These are phyloP conservation scores for Meliscaeva auricollis DNA, from an alignment of 2,888 invertebrate species.

Conservation along the genomic window DNA sequence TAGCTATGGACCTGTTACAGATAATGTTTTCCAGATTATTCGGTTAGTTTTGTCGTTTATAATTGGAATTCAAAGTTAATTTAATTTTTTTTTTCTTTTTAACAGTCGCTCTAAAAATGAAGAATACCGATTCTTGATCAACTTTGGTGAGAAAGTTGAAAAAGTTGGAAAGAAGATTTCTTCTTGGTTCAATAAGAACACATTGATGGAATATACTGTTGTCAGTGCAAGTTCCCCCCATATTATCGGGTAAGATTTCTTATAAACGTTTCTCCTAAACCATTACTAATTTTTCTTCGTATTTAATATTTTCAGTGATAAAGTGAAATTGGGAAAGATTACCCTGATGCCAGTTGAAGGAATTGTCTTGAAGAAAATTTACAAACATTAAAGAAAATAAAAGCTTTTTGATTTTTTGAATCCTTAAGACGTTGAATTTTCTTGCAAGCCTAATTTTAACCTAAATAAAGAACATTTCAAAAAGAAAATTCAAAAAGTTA, in stretches of 20 bases:
- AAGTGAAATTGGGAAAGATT: slow-evolving; percentile 77
- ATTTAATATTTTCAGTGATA: slow-evolving; percentile 77
- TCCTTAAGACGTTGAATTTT: no score
- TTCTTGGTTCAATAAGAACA: slow-evolving; percentile 36
- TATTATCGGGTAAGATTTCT: slow-evolving; percentile 78
- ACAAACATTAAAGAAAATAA: not conserved
- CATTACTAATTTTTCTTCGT: not conserved
- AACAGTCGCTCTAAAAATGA: slow-evolving; percentile 78
- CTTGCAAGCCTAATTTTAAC: no score
- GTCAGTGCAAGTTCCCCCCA: slow-evolving; percentile 79
- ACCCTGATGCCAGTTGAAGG: slow-evolving; percentile 81
- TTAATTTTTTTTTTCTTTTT: not conserved
- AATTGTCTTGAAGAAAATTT: slow-evolving; percentile 77
- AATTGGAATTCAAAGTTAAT: not conserved
- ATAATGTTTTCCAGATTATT: slow-evolving; percentile 81
- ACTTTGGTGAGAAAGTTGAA: slow-evolving; percentile 80
- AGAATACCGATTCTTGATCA: slow-evolving; percentile 80
- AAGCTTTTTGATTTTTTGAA: not conserved
- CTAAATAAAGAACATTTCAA: no score
- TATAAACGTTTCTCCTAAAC: no score
- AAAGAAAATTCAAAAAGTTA: no score
- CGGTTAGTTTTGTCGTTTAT: slow-evolving; percentile 76
- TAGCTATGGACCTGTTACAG: slow-evolving; percentile 79
- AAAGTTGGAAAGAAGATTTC: slow-evolving; percentile 76
- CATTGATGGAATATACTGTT: slow-evolving; percentile 79